Conservation (phyloP, 1,140 invertebrate genomes). For the Chrysoperla carnea region DNA sequence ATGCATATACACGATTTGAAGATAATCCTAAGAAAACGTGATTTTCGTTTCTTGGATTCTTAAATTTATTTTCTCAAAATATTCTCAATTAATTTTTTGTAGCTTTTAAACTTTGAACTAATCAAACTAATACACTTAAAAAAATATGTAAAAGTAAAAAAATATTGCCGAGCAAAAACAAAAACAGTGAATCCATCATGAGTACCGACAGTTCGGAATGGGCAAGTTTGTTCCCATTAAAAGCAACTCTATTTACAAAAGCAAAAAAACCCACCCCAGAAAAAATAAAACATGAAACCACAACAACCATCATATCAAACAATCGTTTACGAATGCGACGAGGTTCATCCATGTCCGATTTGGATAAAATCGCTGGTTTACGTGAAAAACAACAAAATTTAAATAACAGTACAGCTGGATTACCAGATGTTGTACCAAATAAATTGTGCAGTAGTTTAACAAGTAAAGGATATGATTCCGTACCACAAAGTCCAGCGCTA, state of each 20-base stretch:
- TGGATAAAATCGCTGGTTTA: conserved; percentile 35
- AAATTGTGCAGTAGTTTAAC: conserved; percentile 16
- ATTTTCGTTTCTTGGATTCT: too few species aligned
- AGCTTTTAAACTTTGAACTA: too few species aligned
- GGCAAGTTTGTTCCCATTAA: conserved; percentile 37
- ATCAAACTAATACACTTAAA: too few species aligned
- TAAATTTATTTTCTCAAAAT: too few species aligned
- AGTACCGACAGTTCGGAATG: conserved; percentile 28
- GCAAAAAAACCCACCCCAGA: too few species aligned
- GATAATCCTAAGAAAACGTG: too few species aligned
- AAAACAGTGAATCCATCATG: not conserved
- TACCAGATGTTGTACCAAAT: conserved; percentile 26
- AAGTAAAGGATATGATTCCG: conserved; percentile 23
- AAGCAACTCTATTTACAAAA: conserved; percentile 15
- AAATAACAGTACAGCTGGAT: conserved; percentile 7
- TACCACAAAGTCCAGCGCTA: conserved; percentile 32
- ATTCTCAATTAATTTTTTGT: too few species aligned
- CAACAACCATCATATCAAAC: conserved; percentile 4
- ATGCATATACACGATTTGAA: too few species aligned
- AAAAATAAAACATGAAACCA: too few species aligned
- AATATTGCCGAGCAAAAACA: too few species aligned
- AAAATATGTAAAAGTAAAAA: too few species aligned
- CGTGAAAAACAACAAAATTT: too few species aligned
- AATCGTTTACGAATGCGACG: conserved; percentile 34
- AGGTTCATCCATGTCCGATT: conserved; percentile 50